These are phyloP conservation scores for Magallana ariakensis DNA, from an alignment of 1,140 invertebrate genomes.

Conservation along the genomic window DNA sequence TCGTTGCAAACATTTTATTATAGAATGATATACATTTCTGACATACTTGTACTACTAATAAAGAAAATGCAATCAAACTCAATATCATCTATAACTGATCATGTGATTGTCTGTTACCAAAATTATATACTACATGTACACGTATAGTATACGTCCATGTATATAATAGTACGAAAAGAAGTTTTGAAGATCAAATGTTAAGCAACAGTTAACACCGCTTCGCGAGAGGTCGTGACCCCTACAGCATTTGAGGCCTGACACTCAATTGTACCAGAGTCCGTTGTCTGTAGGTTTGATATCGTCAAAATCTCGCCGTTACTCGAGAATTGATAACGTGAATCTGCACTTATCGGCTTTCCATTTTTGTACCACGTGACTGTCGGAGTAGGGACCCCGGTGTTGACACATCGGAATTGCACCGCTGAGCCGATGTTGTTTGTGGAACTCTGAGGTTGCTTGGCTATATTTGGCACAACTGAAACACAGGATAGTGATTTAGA, in stretches of 20 bases:
- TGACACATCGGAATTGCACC: not conserved
- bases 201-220: constrained; percentile 4
- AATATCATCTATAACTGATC: too few relatives aligned
- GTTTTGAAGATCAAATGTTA: too few relatives aligned
- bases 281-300: not conserved
- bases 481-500: not conserved
- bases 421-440: not conserved
- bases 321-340: not conserved
- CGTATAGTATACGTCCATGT: too few relatives aligned
- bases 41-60: too few relatives aligned
- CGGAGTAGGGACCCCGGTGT: not conserved
- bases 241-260: not conserved
- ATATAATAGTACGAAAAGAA: too few relatives aligned
- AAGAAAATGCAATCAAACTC: too few relatives aligned
- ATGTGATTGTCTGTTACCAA: too few relatives aligned
- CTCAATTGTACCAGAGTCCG: constrained; percentile 3
- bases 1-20: too few relatives aligned
- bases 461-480: constrained; percentile 17
- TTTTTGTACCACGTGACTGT: constrained; percentile 28
- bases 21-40: too few relatives aligned
- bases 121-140: too few relatives aligned
- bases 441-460: not conserved
- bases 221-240: not conserved
- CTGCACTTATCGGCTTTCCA: not conserved
- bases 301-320: constrained; percentile 15